Evolutionary conservation across 2,113 vertebrate species (phyloP), one percentile per base, ranked within the genome.

Genomic region (Vulpes vulpes): DNA sequence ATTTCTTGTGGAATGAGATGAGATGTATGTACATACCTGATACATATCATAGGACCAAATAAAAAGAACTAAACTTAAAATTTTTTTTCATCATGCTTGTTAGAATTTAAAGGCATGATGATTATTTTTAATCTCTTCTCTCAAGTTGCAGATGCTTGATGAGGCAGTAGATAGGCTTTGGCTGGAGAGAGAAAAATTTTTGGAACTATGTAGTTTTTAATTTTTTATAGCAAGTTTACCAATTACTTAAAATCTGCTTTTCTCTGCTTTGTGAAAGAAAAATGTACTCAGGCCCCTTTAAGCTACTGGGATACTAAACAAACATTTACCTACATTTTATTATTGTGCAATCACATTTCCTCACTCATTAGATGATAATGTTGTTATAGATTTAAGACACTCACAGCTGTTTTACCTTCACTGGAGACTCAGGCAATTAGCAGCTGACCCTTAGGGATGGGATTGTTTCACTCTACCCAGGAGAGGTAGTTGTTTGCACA

Each of bases 401-500:
- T 84, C 59, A 20, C 32, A 83, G 74, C 22, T 92, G 32, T 86
- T 67, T 84, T 38, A 87, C 55, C 43, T 92, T 69, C 80, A 15
- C 23, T 49, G 32, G 67, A 96, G 83, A 89, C 55, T 71, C 62
- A 23, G 83, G 92, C 64, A 90, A 92, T 96, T 94, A 96, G 83
- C 67, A 35, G 27, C 8, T 69, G 55, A 79, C 57, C 90, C 95
- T 95, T 1, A 49, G 94, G 92, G 79, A 43, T 19, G 38, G 30
- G 11, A 16, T 35, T 57, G 60, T 93, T 86, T 74, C 55, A 49
- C 25, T 86, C 19, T 51, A 67, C 92, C 87, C 73, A n/a, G n/a
- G 90, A 92, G 92, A 86, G 79, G 10, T 38, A 19, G n/a, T 91
- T 92, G 86, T 96, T 98, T 95, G 87, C 60, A 92, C 25, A 82